phyloP scores from a whole-genome alignment of 1,140 invertebrate genomes.

The Eurytemora carolleeae region DNA sequence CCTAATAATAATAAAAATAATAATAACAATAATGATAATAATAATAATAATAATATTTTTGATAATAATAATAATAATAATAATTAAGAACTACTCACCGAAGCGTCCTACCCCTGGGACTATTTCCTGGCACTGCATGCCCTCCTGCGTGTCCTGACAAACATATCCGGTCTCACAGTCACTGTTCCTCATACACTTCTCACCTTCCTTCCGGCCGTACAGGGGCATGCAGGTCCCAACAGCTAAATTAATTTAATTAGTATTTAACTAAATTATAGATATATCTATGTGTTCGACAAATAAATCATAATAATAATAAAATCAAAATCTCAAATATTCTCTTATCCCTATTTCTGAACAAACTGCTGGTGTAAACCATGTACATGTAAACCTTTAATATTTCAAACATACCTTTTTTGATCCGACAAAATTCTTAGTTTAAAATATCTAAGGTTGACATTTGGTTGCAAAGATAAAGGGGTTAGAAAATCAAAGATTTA shows the following conservation, averaged over 20 bases:
- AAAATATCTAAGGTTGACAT: too few species aligned
- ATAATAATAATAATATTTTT: too few species aligned
- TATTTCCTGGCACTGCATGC: conserved; percentile 51
- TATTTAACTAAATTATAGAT: not conserved
- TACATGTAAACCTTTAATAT: too few species aligned
- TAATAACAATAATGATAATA: too few species aligned
- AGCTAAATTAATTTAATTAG: conserved; percentile 20
- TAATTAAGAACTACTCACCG: conserved; percentile 37
- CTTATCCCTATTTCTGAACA: not conserved
- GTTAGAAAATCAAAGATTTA: too few species aligned
- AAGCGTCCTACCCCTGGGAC: conserved; percentile 52
- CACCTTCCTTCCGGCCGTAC: conserved; percentile 47
- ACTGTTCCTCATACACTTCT: conserved; percentile 45
- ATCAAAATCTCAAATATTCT: not conserved
- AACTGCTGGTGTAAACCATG: too few species aligned
- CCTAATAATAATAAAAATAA: too few species aligned
- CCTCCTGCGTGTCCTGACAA: conserved; percentile 33
- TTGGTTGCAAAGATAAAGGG: too few species aligned
- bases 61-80: too few species aligned
- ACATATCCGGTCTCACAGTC: conserved; percentile 52
- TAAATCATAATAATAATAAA: too few species aligned
- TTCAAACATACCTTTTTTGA: too few species aligned
- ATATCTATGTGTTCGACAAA: not conserved
- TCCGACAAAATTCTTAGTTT: too few species aligned
- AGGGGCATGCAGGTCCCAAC: conserved; percentile 46